phyloP scores from a whole-genome alignment of 1,140 invertebrate species.

The Atopsyche davidsoni region DNA sequence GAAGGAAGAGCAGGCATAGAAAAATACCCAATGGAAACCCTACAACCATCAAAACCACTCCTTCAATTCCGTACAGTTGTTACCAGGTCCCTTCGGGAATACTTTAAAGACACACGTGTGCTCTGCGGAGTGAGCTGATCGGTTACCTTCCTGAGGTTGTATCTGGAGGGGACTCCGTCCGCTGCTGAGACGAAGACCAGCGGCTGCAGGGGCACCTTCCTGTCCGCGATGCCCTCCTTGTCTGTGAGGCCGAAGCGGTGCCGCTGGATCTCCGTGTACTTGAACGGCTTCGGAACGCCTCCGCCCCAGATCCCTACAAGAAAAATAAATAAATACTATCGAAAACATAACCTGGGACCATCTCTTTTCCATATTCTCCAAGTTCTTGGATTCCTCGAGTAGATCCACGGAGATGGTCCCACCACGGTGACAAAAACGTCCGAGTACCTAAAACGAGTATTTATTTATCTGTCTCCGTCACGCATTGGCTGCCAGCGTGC shows the following conservation, averaged over 20 bases:
- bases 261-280: constrained; percentile 93
- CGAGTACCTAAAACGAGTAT: no score
- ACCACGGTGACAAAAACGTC: no score
- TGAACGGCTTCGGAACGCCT: constrained; percentile 90
- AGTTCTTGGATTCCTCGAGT: no score
- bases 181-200: constrained; percentile 87
- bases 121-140: neutral
- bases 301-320: constrained; percentile 83
- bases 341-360: no score
- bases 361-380: no score
- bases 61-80: neutral
- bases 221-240: constrained; percentile 87
- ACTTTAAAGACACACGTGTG: neutral
- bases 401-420: no score
- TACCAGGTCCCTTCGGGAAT: neutral
- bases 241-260: constrained; percentile 83
- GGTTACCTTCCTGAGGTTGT: constrained; percentile 78
- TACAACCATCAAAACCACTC: neutral
- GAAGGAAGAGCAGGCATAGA: constrained; percentile 29
- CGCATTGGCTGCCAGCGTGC: no score
- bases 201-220: constrained; percentile 94
- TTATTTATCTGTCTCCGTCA: no score
- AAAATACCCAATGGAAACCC: no score
- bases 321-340: no score
- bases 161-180: constrained; percentile 79